These are phyloP conservation scores for Notamacropus eugenii DNA, from an alignment of 2,797 vertebrate species.

Conservation along the genomic window DNA sequence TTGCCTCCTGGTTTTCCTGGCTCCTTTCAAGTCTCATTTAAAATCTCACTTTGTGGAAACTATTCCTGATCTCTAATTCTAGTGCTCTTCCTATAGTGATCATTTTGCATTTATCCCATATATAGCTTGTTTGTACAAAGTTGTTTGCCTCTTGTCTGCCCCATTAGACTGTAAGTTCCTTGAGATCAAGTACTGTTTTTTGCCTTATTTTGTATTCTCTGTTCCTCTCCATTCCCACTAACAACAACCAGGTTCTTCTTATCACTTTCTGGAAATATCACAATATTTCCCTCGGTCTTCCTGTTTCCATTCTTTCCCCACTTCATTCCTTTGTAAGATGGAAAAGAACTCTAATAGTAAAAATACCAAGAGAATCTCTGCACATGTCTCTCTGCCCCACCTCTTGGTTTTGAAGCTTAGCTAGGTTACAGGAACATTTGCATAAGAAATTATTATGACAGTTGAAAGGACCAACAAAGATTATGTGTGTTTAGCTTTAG, in stretches of 20 bases:
- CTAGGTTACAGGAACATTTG: not conserved
- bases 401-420: not conserved
- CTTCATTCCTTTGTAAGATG: not conserved
- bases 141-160: not conserved
- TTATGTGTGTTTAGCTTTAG: not conserved
- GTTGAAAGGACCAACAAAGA: not conserved
- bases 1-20: not conserved
- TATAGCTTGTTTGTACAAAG: not conserved
- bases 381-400: not conserved
- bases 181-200: not conserved
- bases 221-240: not conserved
- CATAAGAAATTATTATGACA: not conserved
- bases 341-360: not conserved
- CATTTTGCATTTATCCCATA: not conserved
- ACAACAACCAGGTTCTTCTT: not conserved
- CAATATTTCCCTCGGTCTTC: not conserved
- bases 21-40: not conserved
- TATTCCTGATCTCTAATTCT: not conserved
- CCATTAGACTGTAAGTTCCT: not conserved
- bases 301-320: not conserved
- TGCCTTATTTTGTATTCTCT: not conserved
- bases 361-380: not conserved
- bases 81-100: not conserved
- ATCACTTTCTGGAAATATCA: not conserved
- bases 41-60: not conserved